Conservation (phyloP, 1,140 invertebrate genomes). For the Aphis craccivora region DNA sequence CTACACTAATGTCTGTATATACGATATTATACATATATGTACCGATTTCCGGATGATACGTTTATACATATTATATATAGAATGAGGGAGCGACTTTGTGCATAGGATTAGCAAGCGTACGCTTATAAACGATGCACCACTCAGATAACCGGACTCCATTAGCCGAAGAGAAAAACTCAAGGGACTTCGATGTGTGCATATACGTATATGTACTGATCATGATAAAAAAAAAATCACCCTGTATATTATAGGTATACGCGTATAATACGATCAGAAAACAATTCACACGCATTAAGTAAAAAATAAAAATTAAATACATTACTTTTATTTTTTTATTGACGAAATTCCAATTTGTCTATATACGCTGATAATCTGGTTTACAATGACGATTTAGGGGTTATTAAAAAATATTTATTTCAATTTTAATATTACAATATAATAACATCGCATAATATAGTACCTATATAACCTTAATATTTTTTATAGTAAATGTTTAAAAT, state of each 20-base stretch:
- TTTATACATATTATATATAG: neutral
- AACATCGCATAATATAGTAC: neutral
- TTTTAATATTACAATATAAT: neutral
- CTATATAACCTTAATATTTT: no score
- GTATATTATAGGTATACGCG: neutral
- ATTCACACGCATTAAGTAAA: neutral
- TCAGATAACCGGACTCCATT: constrained; percentile 37
- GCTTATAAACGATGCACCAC: constrained; percentile 1
- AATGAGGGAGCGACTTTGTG: neutral
- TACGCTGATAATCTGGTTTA: neutral
- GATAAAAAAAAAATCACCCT: no score
- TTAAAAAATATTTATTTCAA: neutral
- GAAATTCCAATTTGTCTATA: neutral
- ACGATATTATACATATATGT: neutral
- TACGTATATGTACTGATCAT: neutral
- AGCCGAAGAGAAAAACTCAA: neutral
- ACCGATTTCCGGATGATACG: neutral
- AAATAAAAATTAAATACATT: neutral
- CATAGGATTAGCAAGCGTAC: neutral
- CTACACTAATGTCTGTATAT: neutral
- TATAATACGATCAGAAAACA: neutral
- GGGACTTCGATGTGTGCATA: neutral
- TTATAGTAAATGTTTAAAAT: no score
- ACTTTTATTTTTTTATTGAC: neutral
- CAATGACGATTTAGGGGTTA: neutral